phyloP scores from a whole-genome alignment of 2,113 vertebrate genomes.

The Psephotus haematonotus region DNA sequence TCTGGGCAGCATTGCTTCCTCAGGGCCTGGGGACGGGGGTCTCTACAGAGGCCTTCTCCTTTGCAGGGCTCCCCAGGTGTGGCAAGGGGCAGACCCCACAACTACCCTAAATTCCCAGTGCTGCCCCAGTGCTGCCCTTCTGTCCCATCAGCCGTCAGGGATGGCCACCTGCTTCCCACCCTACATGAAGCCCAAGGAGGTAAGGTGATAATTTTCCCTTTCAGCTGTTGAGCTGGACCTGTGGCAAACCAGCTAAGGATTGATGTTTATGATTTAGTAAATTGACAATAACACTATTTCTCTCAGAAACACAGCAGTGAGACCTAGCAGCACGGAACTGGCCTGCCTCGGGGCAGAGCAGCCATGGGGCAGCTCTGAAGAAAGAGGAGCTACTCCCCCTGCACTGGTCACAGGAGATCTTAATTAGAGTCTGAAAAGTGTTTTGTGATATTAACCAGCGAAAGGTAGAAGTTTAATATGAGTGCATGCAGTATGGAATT shows the following conservation, averaged over 20 bases:
- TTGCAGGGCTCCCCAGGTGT: background rate
- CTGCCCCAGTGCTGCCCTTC: background rate
- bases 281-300: rapidly evolving
- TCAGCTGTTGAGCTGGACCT: background rate
- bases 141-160: no score
- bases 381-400: background rate
- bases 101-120: no score
- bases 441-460: background rate
- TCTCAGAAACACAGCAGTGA: background rate
- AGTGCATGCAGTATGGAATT: background rate
- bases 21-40: background rate
- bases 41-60: background rate
- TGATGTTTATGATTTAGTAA: background rate
- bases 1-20: background rate
- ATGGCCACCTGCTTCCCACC: rapidly evolving
- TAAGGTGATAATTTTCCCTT: background rate
- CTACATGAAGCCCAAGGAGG: rapidly evolving
- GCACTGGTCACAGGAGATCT: rapidly evolving
- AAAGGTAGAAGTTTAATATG: background rate
- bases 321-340: rapidly evolving
- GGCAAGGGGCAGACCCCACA: background rate
- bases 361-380: background rate
- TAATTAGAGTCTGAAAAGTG: background rate
- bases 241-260: background rate
- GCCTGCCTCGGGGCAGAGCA: no score